Base-by-base conservation (phyloP, 2,797 vertebrate genomes). In the Hippoglossus hippoglossus region DNA sequence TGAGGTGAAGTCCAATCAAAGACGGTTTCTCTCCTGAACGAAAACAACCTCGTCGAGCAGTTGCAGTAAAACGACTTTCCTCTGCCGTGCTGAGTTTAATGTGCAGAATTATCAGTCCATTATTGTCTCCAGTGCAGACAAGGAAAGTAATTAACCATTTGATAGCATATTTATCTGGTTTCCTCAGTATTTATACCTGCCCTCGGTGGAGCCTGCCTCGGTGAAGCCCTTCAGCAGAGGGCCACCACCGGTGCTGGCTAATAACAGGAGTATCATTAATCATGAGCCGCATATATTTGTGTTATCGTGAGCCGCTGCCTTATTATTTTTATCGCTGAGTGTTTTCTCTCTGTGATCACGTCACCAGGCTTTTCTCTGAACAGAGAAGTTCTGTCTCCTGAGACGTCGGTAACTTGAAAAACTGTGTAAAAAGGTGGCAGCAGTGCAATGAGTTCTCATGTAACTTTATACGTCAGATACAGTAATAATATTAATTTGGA, bases 61-160 rank as follows among this genome's bases (percentile, higher is more conserved):
- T 51, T 53, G 72, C 77, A 75, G 22, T 22, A 76, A 71, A 77
- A 77, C 77, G 34, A 71, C 61, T 68, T 77, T 65, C 53, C 63
- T 68, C 74, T 62, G 4, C 46, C n/a, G 21, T 63, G 71, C 58
- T 5, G 52, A 61, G 61, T 50, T 24, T 74, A 67, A 73, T 67
- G 59, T 62, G 53, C 59, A 54, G 66, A 80, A 74, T 87, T 86
- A 89, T 86, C 65, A 73, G 44, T 74, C 61, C 77, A 86, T 91
- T 89, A 88, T 89, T 87, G 75, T 63, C 64, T 47, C 66, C 67
- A 28, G 55, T 44, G 62, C 67, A 73, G 81, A 84, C 78, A 77
- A 64, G 71, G 69, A 82, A 86, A 77, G 83, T 82, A 88, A 91
- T 92, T 86, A 91, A 89, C 63, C 77, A 73, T 82, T 85, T 71